phyloP scores from a whole-genome alignment of 2,888 invertebrate species.

The Mimumesa dahlbomi region DNA sequence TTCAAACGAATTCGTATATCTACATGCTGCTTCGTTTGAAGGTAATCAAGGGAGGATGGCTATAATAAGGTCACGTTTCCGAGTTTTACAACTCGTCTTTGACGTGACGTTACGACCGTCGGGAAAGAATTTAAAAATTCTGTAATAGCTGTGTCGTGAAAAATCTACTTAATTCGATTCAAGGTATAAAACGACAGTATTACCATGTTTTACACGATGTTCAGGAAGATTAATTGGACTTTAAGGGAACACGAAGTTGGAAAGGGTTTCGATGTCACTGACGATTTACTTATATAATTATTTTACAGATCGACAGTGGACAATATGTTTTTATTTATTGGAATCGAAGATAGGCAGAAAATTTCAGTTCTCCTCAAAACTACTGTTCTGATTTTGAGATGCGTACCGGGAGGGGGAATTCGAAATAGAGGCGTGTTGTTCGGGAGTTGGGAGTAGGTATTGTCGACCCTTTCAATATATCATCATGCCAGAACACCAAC shows the following conservation, averaged over 20 bases:
- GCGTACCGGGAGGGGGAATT: constrained; percentile 55
- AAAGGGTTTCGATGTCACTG: too few relatives aligned
- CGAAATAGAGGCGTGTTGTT: constrained; percentile 65
- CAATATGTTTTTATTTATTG: too few relatives aligned
- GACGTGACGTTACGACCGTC: constrained; percentile 12
- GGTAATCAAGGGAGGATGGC: too few relatives aligned
- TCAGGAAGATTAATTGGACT: too few relatives aligned
- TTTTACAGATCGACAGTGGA: too few relatives aligned
- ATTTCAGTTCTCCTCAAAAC: background rate
- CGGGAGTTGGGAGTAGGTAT: constrained; percentile 63
- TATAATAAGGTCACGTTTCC: constrained; percentile 19
- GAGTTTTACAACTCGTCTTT: constrained; percentile 22
- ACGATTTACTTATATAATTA: too few relatives aligned
- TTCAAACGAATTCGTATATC: too few relatives aligned
- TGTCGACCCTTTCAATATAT: constrained; percentile 71
- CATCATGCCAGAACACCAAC: constrained; percentile 69
- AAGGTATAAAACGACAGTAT: too few relatives aligned
- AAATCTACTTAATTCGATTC: background rate
- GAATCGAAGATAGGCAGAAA: background rate
- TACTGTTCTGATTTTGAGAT: too few relatives aligned
- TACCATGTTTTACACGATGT: too few relatives aligned
- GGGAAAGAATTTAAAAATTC: constrained; percentile 12
- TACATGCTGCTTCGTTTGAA: too few relatives aligned
- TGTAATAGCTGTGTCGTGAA: background rate
- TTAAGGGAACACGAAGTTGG: too few relatives aligned